Percentiles rank a stretch among this genome's conserved stretches.
Conservation (phyloP, 2,113 vertebrate species). For the Polypterus bichir region DNA sequence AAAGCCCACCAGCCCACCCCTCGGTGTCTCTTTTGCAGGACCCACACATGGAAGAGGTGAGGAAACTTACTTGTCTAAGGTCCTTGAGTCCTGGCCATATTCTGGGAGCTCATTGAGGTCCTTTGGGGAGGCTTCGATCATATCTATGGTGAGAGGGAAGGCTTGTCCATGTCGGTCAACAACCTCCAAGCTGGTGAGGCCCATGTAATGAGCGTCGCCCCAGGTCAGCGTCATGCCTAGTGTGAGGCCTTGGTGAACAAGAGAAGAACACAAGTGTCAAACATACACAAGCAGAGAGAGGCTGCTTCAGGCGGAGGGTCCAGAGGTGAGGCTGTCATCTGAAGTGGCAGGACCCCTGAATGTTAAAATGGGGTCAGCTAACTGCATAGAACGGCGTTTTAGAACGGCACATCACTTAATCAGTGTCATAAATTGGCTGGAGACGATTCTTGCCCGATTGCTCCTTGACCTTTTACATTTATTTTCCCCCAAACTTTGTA, state of each 20-base stretch:
- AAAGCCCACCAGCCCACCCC: too few species aligned
- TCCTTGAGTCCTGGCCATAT: conserved; percentile 61
- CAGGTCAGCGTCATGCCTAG: conserved; percentile 74
- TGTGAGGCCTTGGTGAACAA: conserved; percentile 53
- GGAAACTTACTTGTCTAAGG: conserved; percentile 71
- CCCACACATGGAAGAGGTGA: too few species aligned
- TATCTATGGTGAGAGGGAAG: conserved; percentile 53
- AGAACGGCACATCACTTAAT: too few species aligned
- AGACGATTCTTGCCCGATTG: too few species aligned
- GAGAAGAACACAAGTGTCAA: not conserved
- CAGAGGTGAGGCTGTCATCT: not conserved
- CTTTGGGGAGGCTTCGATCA: conserved; percentile 65
- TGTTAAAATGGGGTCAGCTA: too few species aligned
- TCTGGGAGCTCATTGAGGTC: conserved; percentile 80
- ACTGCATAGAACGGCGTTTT: too few species aligned
- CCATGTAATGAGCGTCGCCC: conserved; percentile 82
- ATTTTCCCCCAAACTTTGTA: too few species aligned
- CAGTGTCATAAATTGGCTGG: too few species aligned
- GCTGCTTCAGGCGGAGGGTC: too few species aligned
- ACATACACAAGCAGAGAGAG: not conserved
- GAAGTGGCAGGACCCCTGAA: not conserved
- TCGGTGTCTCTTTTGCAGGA: too few species aligned
- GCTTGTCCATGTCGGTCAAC: conserved; percentile 69
- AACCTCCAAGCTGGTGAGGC: conserved; percentile 82
- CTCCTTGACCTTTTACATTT: too few species aligned